These are phyloP conservation scores for Drosophila kurseongensis DNA, from an alignment of 1,140 invertebrate species.

Conservation along the genomic window DNA sequence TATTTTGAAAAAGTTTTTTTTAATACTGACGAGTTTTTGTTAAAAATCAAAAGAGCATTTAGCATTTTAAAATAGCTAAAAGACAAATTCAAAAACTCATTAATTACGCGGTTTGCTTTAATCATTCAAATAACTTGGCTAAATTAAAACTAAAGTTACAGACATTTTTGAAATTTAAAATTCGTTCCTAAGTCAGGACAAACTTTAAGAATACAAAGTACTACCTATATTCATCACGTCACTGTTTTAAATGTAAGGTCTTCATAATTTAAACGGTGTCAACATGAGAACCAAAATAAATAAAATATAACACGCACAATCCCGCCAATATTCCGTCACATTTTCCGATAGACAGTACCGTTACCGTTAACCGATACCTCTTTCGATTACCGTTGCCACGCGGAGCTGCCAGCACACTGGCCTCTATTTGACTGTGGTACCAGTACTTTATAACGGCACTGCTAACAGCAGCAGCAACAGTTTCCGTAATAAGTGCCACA, in stretches of 20 bases:
- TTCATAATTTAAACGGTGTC: not conserved
- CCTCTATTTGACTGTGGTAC: slow-evolving; percentile 23
- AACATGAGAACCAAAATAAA: slow-evolving; percentile 4
- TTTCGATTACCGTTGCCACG: slow-evolving; percentile 52
- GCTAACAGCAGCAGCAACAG: slow-evolving; percentile 44
- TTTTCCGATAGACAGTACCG: not conserved
- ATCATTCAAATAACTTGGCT: too few relatives aligned
- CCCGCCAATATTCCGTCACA: slow-evolving; percentile 37
- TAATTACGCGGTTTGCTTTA: too few relatives aligned
- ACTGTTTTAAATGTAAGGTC: not conserved
- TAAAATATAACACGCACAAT: slow-evolving; percentile 13
- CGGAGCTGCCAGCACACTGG: slow-evolving; percentile 67
- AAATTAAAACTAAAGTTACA: too few relatives aligned
- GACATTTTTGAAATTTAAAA: too few relatives aligned
- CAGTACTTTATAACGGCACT: slow-evolving; percentile 66
- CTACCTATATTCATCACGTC: not conserved
- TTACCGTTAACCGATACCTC: not conserved
- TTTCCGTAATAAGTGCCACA: slow-evolving; percentile 8
- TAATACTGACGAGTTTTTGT: too few relatives aligned
- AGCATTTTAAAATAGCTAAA: too few relatives aligned
- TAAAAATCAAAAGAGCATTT: too few relatives aligned
- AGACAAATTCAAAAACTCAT: too few relatives aligned
- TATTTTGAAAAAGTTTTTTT: too few relatives aligned
- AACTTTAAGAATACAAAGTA: not conserved
- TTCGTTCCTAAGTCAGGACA: not conserved